A percentile compares a stretch with the other conserved stretches of the same genome.
phyloP scores from a whole-genome alignment of 2,113 vertebrate species.

The Silurus meridionalis region DNA sequence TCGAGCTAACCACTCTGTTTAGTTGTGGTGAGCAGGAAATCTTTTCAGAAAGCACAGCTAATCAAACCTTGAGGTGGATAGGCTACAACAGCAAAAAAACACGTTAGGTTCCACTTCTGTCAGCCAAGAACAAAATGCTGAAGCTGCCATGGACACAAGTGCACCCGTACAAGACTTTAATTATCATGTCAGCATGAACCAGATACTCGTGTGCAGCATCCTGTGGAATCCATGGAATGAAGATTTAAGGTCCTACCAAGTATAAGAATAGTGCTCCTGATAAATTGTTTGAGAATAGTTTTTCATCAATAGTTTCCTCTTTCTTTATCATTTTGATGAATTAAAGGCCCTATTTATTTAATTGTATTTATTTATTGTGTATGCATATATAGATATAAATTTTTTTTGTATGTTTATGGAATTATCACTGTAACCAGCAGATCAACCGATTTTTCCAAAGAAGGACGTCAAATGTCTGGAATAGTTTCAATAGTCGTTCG shows the following conservation, averaged over 20 bases:
- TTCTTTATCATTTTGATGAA: too few relatives aligned
- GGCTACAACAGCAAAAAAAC: background rate
- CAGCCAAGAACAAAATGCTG: background rate
- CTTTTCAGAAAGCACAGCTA: background rate
- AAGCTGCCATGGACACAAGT: background rate
- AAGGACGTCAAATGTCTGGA: too few relatives aligned
- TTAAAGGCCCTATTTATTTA: too few relatives aligned
- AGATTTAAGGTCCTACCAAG: too few relatives aligned
- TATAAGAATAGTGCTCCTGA: background rate
- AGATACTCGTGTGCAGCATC: too few relatives aligned
- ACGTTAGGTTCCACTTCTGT: background rate
- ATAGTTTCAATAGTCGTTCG: too few relatives aligned
- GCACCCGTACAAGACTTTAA: too few relatives aligned
- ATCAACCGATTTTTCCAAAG: too few relatives aligned
- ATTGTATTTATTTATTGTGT: too few relatives aligned
- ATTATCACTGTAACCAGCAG: too few relatives aligned
- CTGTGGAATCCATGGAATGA: background rate
- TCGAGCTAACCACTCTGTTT: background rate
- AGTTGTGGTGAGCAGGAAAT: background rate
- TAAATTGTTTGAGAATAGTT: background rate
- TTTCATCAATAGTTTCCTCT: background rate
- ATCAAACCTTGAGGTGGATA: background rate
- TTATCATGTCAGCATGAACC: background rate
- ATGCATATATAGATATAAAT: too few relatives aligned
- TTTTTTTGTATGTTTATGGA: too few relatives aligned